Evolutionary conservation across 2,797 vertebrate genomes (phyloP).

Genomic region (Odontamblyopus rebecca): DNA sequence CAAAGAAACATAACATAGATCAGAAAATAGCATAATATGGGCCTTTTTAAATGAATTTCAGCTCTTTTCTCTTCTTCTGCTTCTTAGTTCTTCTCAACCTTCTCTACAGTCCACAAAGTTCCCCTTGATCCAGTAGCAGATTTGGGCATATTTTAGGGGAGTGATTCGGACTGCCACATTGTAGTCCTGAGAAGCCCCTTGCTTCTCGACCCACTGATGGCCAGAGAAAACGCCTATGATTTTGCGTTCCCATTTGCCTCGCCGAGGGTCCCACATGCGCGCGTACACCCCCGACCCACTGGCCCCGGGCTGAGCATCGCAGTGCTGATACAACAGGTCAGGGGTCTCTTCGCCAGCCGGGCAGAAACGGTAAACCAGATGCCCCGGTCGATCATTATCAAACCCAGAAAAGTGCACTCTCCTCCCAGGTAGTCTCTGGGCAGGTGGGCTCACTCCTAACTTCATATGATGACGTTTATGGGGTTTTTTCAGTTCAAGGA

Average conservation of each 20-base stretch:
- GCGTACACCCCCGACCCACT: conserved; percentile 95
- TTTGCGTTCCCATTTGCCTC: conserved; percentile 91
- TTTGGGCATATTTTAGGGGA: conserved; percentile 97
- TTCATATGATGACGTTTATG: conserved; percentile 96
- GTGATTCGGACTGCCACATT: conserved; percentile 97
- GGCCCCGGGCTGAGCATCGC: conserved; percentile 93
- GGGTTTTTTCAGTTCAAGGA: conserved; percentile 94
- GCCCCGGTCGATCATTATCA: conserved; percentile 89
- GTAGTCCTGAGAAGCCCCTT: conserved; percentile 90
- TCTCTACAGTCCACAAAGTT: conserved; percentile 95
- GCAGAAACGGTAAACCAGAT: conserved; percentile 96
- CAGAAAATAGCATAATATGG: too few species aligned
- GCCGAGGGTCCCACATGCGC: conserved; percentile 92
- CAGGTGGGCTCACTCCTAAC: conserved; percentile 89
- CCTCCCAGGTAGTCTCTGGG: conserved; percentile 84
- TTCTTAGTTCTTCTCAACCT: conserved; percentile 73
- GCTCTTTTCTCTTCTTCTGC: neutral
- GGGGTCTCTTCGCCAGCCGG: conserved; percentile 90
- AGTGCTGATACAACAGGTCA: conserved; percentile 95
- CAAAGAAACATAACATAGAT: too few species aligned
- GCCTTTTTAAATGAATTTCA: neutral
- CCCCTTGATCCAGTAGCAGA: conserved; percentile 99
- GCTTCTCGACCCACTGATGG: conserved; percentile 96
- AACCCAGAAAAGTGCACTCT: conserved; percentile 97
- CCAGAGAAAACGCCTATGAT: conserved; percentile 98